phyloP scores from a whole-genome alignment of 2,888 invertebrate genomes.

The Dicyrtomina minuta region DNA sequence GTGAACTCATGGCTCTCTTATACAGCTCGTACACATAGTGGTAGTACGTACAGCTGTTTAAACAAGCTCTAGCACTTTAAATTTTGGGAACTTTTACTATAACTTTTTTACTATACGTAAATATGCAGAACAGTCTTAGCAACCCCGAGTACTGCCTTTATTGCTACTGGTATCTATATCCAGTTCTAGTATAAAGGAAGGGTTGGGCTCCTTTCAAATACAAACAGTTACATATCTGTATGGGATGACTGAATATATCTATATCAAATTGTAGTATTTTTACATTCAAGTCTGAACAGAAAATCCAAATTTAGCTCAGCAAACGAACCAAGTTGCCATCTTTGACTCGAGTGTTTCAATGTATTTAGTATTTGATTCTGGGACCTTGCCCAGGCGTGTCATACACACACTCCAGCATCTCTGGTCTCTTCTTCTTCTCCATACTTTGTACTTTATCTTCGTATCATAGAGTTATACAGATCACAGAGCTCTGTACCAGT shows the following conservation, averaged over 20 bases:
- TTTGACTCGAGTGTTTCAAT: conserved; percentile 16
- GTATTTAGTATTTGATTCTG: conserved; percentile 36
- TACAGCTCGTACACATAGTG: neutral
- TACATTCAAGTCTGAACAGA: conserved; percentile 21
- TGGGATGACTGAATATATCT: neutral
- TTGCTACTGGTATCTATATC: too few relatives aligned
- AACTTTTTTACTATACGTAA: neutral
- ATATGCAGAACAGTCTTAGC: neutral
- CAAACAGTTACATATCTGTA: neutral
- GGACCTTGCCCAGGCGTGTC: conserved; percentile 40
- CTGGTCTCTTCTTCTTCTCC: neutral
- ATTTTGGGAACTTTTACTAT: too few relatives aligned
- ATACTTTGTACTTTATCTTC: neutral
- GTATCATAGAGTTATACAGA: too few relatives aligned
- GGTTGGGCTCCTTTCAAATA: neutral
- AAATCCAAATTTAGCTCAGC: conserved; percentile 39
- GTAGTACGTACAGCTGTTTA: neutral
- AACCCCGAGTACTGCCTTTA: neutral
- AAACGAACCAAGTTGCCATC: conserved; percentile 8
- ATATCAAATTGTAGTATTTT: conserved; percentile 22
- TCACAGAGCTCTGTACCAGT: too few relatives aligned
- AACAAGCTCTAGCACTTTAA: too few relatives aligned
- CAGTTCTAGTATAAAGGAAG: too few relatives aligned
- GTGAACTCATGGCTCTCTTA: too few relatives aligned
- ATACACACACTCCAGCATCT: neutral